Base-by-base conservation (phyloP, 2,797 vertebrate species). In the Siniperca undulata region DNA sequence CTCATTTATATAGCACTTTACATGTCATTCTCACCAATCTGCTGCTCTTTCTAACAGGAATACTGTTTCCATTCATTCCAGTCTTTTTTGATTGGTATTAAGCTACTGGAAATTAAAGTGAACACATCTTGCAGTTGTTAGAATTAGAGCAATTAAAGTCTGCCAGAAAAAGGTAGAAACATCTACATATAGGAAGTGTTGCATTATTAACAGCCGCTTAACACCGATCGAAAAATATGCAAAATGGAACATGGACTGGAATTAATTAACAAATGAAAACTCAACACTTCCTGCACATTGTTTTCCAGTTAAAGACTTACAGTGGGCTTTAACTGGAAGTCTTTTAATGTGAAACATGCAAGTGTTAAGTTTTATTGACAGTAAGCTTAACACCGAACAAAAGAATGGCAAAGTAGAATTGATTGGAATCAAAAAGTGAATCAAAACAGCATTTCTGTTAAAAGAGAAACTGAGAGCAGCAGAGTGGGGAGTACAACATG, bases 341-440 rank as follows among this genome's bases (percentile, higher is more conserved):
- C 34, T 64, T 65, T 53, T 22, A 46, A 27, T 72, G 30, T 72
- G 19, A 78, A 70, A 52, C 8, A 5, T 40, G 20, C 62, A 76
- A 27, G 50, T 56, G 7, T 75, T 20, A 17, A 5, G 38, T 53
- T n/a, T 44, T 36, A 65, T 36, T 46, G 11, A 46, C 16, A 7
- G 34, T 5, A 36, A 24, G 48, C 44, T 48, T 17, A 76, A 52
- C 30, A 60, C 22, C 1, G 5, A 46, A 50, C n/a, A 60, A 40
- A 50, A 19, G 6, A 20, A 5, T 8, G 16, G 0, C 16, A 30
- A 38, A 62, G 48, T 4, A 36, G 3, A 36, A 53, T 20, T 44
- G 52, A 71, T 17, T 16, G 10, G 16, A 50, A 42, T 40, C 12
- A 30, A 36, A 55, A 58, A 27, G 22, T 16, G 34, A 17, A 9